These are phyloP conservation scores for Aspiorhynchus laticeps DNA, from an alignment of 2,113 vertebrate genomes.

Conservation along the genomic window DNA sequence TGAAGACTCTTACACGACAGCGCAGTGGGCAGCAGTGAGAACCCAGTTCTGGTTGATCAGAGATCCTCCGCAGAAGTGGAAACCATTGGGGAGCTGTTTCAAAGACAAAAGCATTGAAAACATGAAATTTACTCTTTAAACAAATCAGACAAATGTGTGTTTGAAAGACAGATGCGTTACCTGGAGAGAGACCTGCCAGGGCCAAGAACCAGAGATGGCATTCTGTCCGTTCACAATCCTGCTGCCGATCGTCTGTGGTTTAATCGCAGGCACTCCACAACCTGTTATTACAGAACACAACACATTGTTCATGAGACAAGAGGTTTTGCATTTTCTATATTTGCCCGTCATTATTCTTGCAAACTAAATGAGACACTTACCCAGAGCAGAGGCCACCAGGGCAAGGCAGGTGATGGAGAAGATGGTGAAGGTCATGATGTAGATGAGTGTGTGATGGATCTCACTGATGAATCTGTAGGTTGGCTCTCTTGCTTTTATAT, in stretches of 20 bases:
- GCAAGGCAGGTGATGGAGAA: conserved; percentile 5
- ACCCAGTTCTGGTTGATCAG: conserved; percentile 75
- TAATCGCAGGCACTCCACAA: not conserved
- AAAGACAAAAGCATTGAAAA: not conserved
- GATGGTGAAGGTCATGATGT: conserved; percentile 2
- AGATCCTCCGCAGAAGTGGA: conserved; percentile 76
- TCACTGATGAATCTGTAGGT: not conserved
- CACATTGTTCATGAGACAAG: not conserved
- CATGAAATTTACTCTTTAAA: not conserved
- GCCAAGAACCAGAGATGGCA: not conserved
- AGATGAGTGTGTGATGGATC: not conserved
- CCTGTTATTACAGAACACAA: not conserved
- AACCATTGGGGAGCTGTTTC: conserved; percentile 65
- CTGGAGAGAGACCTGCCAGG: conserved; percentile 14
- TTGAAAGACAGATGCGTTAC: not conserved
- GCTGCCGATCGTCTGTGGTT: not conserved
- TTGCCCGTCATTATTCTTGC: not conserved
- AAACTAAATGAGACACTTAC: not conserved
- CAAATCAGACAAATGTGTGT: not conserved
- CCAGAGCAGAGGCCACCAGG: not conserved
- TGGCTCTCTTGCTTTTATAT: not conserved
- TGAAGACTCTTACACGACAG: conserved; percentile 58
- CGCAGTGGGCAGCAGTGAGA: conserved; percentile 75
- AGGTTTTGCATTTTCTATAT: not conserved
- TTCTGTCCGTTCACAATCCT: not conserved